Base-by-base conservation (phyloP, 1,140 invertebrate species). In the Sycobia sp. region DNA sequence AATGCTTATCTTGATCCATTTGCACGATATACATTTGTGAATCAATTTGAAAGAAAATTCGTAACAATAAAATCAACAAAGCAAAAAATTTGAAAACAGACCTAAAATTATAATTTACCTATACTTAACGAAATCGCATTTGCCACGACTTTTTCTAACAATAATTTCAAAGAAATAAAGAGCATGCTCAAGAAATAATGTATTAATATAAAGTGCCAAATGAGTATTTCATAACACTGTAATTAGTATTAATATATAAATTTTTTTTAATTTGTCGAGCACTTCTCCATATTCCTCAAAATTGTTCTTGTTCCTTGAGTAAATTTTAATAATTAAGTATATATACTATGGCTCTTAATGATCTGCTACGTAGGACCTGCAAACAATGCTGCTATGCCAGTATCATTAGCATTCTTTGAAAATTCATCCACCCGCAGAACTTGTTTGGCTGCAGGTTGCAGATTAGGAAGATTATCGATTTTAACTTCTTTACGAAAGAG, bases 401-500 rank as follows among this genome's bases (percentile, higher is more conserved):
- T 79, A 56, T 82, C 83, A 57, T 58, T 71, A 14, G 69, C 55
- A 50, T 72, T 82, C 59, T 74, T 85, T 66, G 69, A 84, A 18
- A 71, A 79, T 43, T 78, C 82, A 67, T 73, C 82, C 58, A 70
- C 81, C 49, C 75, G 84, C 54, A 81, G 71, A n/a, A 79, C 70
- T 14, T 76, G 68, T 43, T 85, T 86, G 77, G 87, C 86, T 3
- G 85, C 82, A 1, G 83, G 68, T 66, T 86, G 83, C 67, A 90
- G 71, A 41, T 83, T 82, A 14, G 93, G 93, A 69, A 96, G 81
- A 77, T 94, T 89, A 57, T 88, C 85, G 65, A 95, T 94, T 76
- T 89, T 89, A 1, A 93, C 88, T 81, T 94, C 91, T 70, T 93
- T 91, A 49, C 90, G 90, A 75, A 95, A 95, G 44, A 92, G 80